phyloP scores from a whole-genome alignment of 2,797 vertebrate species.

The Labroides dimidiatus region DNA sequence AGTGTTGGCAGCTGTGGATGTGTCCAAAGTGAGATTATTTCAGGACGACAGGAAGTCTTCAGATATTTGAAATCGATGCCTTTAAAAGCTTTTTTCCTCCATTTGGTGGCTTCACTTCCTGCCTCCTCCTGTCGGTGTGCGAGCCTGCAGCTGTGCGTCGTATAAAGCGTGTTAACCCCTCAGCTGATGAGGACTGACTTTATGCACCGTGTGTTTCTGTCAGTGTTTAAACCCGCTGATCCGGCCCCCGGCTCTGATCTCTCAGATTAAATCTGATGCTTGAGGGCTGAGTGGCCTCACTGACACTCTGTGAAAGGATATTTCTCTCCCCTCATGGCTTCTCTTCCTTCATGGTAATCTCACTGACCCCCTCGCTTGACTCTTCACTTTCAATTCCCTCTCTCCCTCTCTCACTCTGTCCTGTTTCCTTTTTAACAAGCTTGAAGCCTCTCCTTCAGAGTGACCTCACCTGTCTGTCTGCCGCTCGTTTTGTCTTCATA shows the following conservation, averaged over 20 bases:
- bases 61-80: neutral
- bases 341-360: constrained; percentile 18
- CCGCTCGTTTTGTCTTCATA: neutral
- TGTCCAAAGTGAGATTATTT: too few species aligned
- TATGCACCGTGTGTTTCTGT: neutral
- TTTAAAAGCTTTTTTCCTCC: too few species aligned
- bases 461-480: too few species aligned
- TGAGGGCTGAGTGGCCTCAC: constrained; percentile 1
- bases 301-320: constrained; percentile 10
- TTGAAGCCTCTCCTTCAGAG: neutral
- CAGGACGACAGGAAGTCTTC: too few species aligned
- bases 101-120: too few species aligned
- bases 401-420: too few species aligned
- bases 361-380: constrained; percentile 24
- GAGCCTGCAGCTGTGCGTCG: too few species aligned
- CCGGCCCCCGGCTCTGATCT: constrained; percentile 6
- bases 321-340: constrained; percentile 4
- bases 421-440: neutral
- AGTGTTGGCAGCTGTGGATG: too few species aligned
- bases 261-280: constrained; percentile 15
- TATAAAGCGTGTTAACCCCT: too few species aligned
- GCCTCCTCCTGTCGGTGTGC: too few species aligned
- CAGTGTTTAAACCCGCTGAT: constrained; percentile 12
- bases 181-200: too few species aligned
- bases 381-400: constrained; percentile 15